Evolutionary conservation across 2,797 vertebrate genomes (phyloP).

Genomic region (Craterocephalus amniculus): DNA sequence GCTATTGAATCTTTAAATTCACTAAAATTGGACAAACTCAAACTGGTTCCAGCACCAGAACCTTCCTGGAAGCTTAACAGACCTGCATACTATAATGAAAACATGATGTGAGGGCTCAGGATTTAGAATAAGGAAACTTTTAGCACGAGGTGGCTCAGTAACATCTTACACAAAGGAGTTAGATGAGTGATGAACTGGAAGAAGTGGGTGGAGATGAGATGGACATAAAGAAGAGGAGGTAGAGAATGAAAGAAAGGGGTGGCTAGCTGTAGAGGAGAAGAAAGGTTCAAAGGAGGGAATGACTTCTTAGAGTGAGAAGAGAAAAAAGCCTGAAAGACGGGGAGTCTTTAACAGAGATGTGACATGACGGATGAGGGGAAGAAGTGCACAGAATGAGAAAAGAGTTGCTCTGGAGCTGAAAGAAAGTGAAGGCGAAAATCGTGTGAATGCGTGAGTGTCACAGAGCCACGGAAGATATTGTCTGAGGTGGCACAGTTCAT

Average conservation of each 20-base stretch:
- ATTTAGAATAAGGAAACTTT: neutral
- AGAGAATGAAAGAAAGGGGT: neutral
- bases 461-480: conserved; percentile 29
- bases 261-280: neutral
- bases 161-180: neutral
- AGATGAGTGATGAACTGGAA: neutral
- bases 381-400: conserved; percentile 59
- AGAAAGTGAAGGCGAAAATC: conserved; percentile 43
- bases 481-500: conserved; percentile 61
- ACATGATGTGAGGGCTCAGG: too few species aligned
- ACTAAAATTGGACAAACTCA: too few species aligned
- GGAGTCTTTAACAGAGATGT: conserved; percentile 45
- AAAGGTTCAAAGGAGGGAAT: conserved; percentile 23
- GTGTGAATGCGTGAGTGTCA: conserved; percentile 16
- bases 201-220: neutral
- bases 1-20: too few species aligned
- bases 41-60: too few species aligned
- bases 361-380: conserved; percentile 68
- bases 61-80: too few species aligned
- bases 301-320: conserved; percentile 30
- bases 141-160: neutral
- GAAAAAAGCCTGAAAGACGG: conserved; percentile 36
- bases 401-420: conserved; percentile 40
- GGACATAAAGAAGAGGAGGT: neutral
- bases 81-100: too few species aligned